These are phyloP conservation scores for Suillia variegata DNA, from an alignment of 2,888 invertebrate genomes.

Conservation along the genomic window DNA sequence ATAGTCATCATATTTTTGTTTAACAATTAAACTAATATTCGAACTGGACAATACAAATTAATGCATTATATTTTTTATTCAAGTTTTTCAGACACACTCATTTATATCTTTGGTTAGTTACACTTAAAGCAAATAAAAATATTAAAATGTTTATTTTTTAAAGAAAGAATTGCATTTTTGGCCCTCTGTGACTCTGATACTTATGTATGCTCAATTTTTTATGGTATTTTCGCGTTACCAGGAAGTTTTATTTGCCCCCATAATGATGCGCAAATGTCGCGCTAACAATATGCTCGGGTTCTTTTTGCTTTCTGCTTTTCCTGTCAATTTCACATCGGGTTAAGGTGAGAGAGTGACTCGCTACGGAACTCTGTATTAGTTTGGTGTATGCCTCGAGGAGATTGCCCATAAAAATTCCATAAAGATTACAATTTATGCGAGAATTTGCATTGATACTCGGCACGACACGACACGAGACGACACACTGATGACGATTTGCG, in stretches of 20 bases:
- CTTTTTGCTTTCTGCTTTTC: constrained; percentile 6
- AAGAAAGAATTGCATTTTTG: no score
- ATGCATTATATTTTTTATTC: constrained; percentile 10
- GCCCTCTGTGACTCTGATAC: no score
- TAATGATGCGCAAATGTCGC: constrained; percentile 50
- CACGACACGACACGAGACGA: no score
- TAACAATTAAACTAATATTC: no score
- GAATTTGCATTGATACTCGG: constrained; percentile 26
- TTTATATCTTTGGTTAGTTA: no score
- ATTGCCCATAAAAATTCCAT: constrained; percentile 58
- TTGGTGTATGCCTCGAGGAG: constrained; percentile 48
- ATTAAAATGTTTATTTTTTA: no score
- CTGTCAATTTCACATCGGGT: constrained; percentile 30
- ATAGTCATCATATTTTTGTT: no score
- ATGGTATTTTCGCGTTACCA: constrained; percentile 11
- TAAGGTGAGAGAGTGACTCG: constrained; percentile 27
- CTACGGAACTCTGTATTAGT: constrained; percentile 53
- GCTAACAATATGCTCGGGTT: constrained; percentile 27
- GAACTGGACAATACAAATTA: no score
- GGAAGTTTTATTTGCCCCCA: constrained; percentile 44
- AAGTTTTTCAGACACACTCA: no score
- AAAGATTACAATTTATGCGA: constrained; percentile 55
- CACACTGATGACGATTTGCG: constrained; percentile 15
- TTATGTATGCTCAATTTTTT: neutral
- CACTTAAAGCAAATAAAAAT: no score